Evolutionary conservation across 1,140 invertebrate species (phyloP).

Genomic region (Agrilus planipennis): DNA sequence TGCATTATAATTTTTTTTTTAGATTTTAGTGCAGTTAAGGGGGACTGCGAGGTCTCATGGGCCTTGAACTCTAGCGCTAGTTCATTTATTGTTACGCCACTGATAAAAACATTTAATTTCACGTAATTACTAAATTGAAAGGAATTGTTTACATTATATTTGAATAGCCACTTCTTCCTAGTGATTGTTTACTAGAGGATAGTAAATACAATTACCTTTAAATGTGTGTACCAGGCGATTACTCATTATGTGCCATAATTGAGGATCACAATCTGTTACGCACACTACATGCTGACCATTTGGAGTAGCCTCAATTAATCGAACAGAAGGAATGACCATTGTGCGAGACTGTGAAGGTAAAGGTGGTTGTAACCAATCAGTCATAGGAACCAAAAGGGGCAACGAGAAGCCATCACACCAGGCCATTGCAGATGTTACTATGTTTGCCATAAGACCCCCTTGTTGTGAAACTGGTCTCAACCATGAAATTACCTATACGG

Average conservation of each 20-base stretch:
- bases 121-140: too few species aligned
- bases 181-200: too few species aligned
- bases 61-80: too few species aligned
- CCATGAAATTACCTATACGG: constrained; percentile 56
- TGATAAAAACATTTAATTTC: too few species aligned
- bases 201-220: too few species aligned
- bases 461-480: constrained; percentile 53
- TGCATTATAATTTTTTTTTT: too few species aligned
- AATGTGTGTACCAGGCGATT: constrained; percentile 69
- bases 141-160: too few species aligned
- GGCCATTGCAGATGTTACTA: constrained; percentile 59
- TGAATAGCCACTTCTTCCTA: too few species aligned
- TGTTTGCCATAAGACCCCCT: constrained; percentile 40
- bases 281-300: constrained; percentile 56
- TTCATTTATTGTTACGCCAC: too few species aligned
- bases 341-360: constrained; percentile 37
- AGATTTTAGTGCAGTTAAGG: too few species aligned
- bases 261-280: constrained; percentile 54
- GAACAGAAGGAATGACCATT: constrained; percentile 41
- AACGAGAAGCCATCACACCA: constrained; percentile 75
- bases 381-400: constrained; percentile 71
- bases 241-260: constrained; percentile 76
- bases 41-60: too few species aligned
- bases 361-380: constrained; percentile 53
- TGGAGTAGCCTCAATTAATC: constrained; percentile 46